Evolutionary conservation across 2,888 invertebrate species (phyloP), one percentile per base, ranked within the genome.

Genomic region (Lasius fuliginosus): DNA sequence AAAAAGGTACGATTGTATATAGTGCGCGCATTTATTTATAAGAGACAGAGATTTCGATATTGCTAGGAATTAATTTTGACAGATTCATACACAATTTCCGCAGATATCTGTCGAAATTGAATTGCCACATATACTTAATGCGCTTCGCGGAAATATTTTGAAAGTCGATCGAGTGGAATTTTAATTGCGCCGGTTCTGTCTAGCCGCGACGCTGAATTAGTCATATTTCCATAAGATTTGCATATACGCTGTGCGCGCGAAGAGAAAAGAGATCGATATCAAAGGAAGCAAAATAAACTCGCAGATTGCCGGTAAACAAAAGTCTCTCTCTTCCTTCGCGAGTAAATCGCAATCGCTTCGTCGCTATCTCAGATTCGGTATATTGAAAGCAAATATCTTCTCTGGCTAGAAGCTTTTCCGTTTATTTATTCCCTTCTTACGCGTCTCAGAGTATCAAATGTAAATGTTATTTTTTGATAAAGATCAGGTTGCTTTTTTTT

Each of bases 181-280:
- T 77, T 77, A 77, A 77, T 77, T 42, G 42, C 27, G 11, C 56
- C 77, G 30, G n/a, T 71, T 77, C 58, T 71, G 56, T 73, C 56
- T 73, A 42, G 40, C 15, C 74, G n/a, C 56, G 74, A 56, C 42
- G 74, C 40, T 56, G 77, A 77, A 77, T 77, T 77, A 58, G 56
- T 77, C 56, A 77, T 58, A 77, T 77, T 56, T 73, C 77, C 74
- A 33, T 77, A 58, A 77, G 42, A 77, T 77, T 77, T 77, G 74
- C 77, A 77, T 73, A 73, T 23, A 18, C 6, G 42, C n/a, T 65
- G 15, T 8, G 67, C 49, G 18, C 36, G 23, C 18, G 11, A 27
- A 40, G n/a, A 42, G 42, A n/a, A 46, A 23, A 58, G 33, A 46
- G n/a, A 33, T 77, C 77, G 56, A 77, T 77, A 58, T 6, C 33